Percentiles rank a stretch among this genome's conserved stretches.
Evolutionary conservation across 2,113 vertebrate species (phyloP).

Genomic region (Mus musculus): GRCm39 chr2:112463501-112464000

Average conservation of each 20-base stretch:
- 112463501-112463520: background rate
- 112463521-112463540: background rate
- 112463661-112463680: background rate
- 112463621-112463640: background rate
- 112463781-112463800: background rate
- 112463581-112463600: background rate
- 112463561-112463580: background rate
- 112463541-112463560: no score
- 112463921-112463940: background rate
- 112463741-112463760: background rate
- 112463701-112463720: background rate
- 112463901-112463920: background rate
- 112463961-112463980: background rate
- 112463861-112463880: background rate
- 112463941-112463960: background rate
- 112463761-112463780: no score
- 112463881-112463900: background rate
- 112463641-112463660: background rate
- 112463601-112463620: background rate
- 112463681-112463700: background rate
- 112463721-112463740: background rate
- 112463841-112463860: background rate
- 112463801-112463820: background rate
- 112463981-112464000: background rate
- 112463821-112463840: background rate